Conservation (phyloP, 2,888 invertebrate genomes). For the Apodemia zela region DNA sequence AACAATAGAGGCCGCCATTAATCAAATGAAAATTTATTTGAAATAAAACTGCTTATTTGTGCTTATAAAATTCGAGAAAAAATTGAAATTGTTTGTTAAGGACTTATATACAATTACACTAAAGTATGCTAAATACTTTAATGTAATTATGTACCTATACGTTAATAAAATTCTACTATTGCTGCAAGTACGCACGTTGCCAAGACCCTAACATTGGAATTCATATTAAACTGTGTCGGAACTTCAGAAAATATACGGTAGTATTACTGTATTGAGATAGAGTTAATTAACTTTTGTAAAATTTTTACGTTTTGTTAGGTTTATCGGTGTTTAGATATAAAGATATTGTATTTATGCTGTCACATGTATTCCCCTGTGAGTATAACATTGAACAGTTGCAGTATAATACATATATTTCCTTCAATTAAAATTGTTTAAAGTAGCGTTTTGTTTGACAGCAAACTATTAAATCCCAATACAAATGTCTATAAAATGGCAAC, state of each 20-base stretch:
- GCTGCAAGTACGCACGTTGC: not conserved
- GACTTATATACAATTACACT: not conserved
- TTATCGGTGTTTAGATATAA: not conserved
- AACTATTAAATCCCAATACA: slow-evolving; percentile 46
- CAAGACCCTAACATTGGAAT: not conserved
- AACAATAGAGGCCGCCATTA: slow-evolving; percentile 20
- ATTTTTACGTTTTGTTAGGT: no score
- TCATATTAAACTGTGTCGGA: no score
- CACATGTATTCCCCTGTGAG: slow-evolving; percentile 34
- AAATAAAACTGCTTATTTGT: not conserved
- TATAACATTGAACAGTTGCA: slow-evolving; percentile 38
- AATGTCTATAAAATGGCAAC: slow-evolving; percentile 51
- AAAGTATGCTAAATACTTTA: not conserved
- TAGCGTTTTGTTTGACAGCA: slow-evolving; percentile 41
- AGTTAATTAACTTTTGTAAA: no score
- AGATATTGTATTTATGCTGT: slow-evolving; percentile 23
- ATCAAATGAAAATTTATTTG: not conserved
- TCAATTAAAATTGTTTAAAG: slow-evolving; percentile 43
- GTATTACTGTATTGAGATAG: no score
- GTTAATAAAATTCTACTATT: not conserved
- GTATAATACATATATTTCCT: slow-evolving; percentile 39
- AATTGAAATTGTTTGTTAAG: not conserved
- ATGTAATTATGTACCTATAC: not conserved
- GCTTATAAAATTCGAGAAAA: not conserved
- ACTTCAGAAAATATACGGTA: no score